Base-by-base conservation (phyloP, 2,888 invertebrate genomes). In the Polyploca ridens region DNA sequence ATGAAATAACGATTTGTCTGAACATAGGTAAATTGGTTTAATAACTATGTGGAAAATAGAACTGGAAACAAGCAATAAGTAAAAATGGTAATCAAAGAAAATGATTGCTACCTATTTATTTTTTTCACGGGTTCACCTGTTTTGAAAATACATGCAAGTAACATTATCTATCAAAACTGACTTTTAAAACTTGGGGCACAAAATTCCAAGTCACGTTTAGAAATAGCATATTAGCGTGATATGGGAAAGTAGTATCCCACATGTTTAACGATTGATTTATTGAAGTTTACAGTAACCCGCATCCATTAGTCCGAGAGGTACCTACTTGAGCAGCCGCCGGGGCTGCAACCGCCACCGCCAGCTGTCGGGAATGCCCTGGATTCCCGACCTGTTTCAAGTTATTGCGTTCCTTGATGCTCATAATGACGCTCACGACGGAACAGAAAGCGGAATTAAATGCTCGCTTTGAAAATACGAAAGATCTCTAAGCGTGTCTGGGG, bases 351-450 rank as follows among this genome's bases (percentile, higher is more conserved):
- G 49, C 49, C 19, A 65, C 64, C 67, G 71, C 67, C 65, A 62
- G 66, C 65, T 66, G 68, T 66, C 62, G 64, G 65, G 69, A 75
- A 73, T 76, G 75, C 69, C 68, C 72, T 69, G 74, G 70, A 81
- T 79, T 76, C 76, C 67, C 74, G 73, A 69, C 80, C 71, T 69
- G 76, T 71, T 81, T 77, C 67, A 74, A 81, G 66, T 81, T 76
- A 82, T 81, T 80, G 78, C 79, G 74, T 76, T 79, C 76, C 77
- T 66, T 65, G 70, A 60, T 67, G 38, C 19, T 64, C 58, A 64
- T 62, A 60, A 57, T 64, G 57, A 64, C 49, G 54, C 35, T 33
- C 60, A 38, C 60, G 16, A n/a, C 13, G 41, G 41, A 7, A 46
- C 60, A 19, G 41, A 16, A 14, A 60, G 41, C 41, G 54, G 10